Percentiles rank a stretch among this genome's conserved stretches.
phyloP scores from a whole-genome alignment of 1,140 invertebrate genomes.

The Drosophila lacteicornis region DNA sequence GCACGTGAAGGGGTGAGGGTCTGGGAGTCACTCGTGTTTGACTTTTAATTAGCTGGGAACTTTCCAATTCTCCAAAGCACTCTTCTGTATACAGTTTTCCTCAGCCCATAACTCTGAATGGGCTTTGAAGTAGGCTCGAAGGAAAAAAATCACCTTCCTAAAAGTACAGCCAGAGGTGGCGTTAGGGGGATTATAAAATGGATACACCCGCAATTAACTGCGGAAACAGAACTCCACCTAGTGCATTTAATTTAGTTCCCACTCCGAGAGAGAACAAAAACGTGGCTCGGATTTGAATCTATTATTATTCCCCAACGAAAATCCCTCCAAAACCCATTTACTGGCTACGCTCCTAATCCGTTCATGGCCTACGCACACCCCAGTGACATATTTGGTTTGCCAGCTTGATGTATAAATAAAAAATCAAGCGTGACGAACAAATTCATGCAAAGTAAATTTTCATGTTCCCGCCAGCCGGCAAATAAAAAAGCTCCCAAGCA shows the following conservation, averaged over 20 bases:
- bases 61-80: neutral
- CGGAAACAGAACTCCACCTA: constrained; percentile 22
- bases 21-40: constrained; percentile 20
- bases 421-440: constrained; percentile 74
- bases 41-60: constrained; percentile 46
- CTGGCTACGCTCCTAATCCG: constrained; percentile 49
- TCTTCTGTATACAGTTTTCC: neutral
- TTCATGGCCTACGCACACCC: constrained; percentile 67
- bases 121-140: constrained; percentile 26
- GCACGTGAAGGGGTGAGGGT: neutral
- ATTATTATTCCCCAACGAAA: constrained; percentile 26
- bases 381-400: constrained; percentile 74
- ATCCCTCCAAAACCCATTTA: constrained; percentile 30
- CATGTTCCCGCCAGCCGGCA: constrained; percentile 61
- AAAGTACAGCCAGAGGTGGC: constrained; percentile 3
- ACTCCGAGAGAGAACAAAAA: neutral
- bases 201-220: constrained; percentile 32
- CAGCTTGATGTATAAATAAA: constrained; percentile 76
- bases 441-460: constrained; percentile 79
- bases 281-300: constrained; percentile 33
- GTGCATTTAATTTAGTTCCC: constrained; percentile 20
- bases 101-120: constrained; percentile 18
- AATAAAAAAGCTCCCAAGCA: constrained; percentile 41
- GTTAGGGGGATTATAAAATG: constrained; percentile 18
- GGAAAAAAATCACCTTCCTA: neutral